phyloP scores from a whole-genome alignment of 2,888 invertebrate genomes.

The Lordiphosa andalusiaca region DNA sequence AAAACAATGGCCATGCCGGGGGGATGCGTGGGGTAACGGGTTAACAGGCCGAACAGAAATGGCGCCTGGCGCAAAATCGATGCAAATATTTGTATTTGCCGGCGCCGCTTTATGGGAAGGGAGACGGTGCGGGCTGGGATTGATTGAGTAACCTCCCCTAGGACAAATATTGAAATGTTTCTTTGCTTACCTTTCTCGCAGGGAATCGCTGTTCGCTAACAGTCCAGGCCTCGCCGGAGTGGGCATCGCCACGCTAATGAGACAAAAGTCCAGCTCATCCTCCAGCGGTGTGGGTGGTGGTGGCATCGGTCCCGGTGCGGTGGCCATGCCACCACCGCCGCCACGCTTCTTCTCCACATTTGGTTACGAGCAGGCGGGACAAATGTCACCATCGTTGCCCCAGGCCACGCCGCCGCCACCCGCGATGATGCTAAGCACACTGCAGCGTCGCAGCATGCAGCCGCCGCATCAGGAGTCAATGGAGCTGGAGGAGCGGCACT shows the following conservation, averaged over 20 bases:
- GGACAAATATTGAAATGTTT: constrained; percentile 56
- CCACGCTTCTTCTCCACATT: constrained; percentile 79
- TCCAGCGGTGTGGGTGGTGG: constrained; percentile 51
- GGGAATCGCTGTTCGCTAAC: constrained; percentile 78
- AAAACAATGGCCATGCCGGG: constrained; percentile 50
- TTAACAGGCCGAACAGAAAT: constrained; percentile 18
- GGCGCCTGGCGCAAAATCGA: constrained; percentile 57
- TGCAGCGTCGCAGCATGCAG: constrained; percentile 68
- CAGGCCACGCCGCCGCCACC: constrained; percentile 30
- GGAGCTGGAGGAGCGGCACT: constrained; percentile 77
- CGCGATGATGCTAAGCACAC: constrained; percentile 40
- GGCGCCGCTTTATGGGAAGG: constrained; percentile 48
- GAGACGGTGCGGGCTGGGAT: too few species aligned
- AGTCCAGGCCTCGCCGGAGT: constrained; percentile 43
- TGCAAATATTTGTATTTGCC: constrained; percentile 72
- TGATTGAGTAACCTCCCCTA: constrained; percentile 3
- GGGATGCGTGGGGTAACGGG: constrained; percentile 10
- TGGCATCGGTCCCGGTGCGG: constrained; percentile 42
- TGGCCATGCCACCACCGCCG: constrained; percentile 61
- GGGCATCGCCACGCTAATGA: constrained; percentile 63
- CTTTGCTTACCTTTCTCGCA: constrained; percentile 43
- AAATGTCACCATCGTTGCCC: constrained; percentile 35
- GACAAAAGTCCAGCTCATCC: constrained; percentile 78
- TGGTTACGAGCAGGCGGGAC: constrained; percentile 75
- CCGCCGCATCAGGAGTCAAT: constrained; percentile 65